These are phyloP conservation scores for Pygocentrus nattereri DNA, from an alignment of 2,797 vertebrate species.

Conservation along the genomic window DNA sequence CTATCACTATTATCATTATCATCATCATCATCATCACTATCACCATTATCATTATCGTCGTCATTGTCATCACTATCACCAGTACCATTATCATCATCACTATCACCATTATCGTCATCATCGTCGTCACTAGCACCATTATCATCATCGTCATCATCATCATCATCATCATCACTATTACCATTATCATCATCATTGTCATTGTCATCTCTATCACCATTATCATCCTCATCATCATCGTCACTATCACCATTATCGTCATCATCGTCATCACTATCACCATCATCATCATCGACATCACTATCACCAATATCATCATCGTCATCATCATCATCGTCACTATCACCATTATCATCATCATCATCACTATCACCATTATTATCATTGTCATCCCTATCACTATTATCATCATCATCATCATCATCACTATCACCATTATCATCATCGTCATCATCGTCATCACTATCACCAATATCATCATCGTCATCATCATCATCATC, in stretches of 20 bases:
- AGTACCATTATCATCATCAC: too few relatives aligned
- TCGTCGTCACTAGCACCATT: neutral
- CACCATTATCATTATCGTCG: neutral
- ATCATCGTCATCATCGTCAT: neutral
- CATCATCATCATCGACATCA: too few relatives aligned
- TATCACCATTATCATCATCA: too few relatives aligned
- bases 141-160: neutral
- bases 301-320: too few relatives aligned
- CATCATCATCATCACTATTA: too few relatives aligned
- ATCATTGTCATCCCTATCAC: too few relatives aligned
- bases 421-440: neutral
- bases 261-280: neutral
- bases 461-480: too few relatives aligned
- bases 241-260: neutral
- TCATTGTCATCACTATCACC: too few relatives aligned
- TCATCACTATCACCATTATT: too few relatives aligned
- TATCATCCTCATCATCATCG: neutral
- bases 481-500: too few relatives aligned
- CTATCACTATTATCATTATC: too few relatives aligned
- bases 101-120: neutral
- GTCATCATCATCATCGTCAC: too few relatives aligned
- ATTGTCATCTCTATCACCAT: neutral
- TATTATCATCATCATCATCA: neutral
- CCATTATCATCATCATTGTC: neutral
- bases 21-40: constrained; percentile 1